phyloP scores from a whole-genome alignment of 1,140 invertebrate species.

The Temnothorax longispinosus region DNA sequence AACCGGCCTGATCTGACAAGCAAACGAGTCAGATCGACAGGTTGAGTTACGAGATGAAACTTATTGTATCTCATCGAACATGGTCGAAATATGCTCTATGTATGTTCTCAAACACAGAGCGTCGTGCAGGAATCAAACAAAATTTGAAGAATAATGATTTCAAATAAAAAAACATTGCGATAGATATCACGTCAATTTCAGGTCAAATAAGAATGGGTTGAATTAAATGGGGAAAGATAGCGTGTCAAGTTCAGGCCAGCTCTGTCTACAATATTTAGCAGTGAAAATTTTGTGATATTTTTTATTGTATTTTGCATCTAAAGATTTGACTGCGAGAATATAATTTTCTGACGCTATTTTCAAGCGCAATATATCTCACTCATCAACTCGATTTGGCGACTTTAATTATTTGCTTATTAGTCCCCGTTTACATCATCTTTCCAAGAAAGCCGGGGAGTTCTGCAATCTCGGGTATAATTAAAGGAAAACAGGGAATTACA shows the following conservation, averaged over 20 bases:
- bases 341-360: neutral
- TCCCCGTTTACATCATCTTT: neutral
- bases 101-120: too few relatives aligned
- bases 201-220: neutral
- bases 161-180: neutral
- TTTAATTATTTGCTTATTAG: neutral
- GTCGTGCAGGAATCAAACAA: neutral
- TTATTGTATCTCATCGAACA: neutral
- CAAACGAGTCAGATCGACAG: neutral
- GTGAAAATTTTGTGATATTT: neutral
- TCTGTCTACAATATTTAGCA: neutral
- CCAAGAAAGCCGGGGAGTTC: neutral
- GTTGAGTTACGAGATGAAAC: neutral
- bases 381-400: slow-evolving; percentile 12
- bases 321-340: neutral
- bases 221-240: neutral
- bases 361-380: neutral
- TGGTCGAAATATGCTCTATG: neutral
- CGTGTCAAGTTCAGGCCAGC: neutral
- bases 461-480: neutral
- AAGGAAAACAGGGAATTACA: neutral
- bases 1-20: slow-evolving; percentile 1
- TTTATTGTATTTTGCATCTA: neutral
- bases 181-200: neutral
- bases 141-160: neutral